Conservation (phyloP, 2,113 vertebrate genomes). For the Glareola pratincola region DNA sequence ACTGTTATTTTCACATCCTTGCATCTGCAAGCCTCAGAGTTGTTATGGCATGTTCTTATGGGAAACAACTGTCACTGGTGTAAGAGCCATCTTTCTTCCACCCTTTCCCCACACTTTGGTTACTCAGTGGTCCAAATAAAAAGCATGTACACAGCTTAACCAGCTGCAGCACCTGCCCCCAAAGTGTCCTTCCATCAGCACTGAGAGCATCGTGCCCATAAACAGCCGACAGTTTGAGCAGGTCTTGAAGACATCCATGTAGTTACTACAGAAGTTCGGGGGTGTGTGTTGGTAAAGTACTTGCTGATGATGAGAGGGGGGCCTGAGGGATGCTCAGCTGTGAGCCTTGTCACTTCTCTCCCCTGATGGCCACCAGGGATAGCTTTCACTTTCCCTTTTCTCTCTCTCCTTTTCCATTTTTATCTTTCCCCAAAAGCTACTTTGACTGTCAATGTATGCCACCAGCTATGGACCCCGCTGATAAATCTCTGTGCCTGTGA, state of each 20-base stretch:
- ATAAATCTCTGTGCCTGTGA: not conserved
- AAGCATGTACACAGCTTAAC: not conserved
- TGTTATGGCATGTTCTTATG: fast-evolving
- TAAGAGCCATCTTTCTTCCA: not conserved
- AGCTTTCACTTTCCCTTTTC: not conserved
- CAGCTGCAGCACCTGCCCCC: not conserved
- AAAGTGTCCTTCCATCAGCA: not conserved
- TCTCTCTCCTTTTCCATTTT: not conserved
- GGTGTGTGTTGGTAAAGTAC: not conserved
- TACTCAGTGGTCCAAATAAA: not conserved
- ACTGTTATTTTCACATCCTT: not conserved
- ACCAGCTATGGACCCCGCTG: not conserved
- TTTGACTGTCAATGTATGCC: not conserved
- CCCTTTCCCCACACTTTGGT: not conserved
- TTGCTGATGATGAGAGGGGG: not conserved
- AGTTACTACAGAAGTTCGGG: not conserved
- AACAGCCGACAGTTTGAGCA: not conserved
- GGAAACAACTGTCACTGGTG: not conserved
- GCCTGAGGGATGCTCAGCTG: not conserved
- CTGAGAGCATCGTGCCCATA: not conserved
- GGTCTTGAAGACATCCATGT: not conserved
- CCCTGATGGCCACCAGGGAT: too few species aligned
- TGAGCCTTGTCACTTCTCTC: not conserved
- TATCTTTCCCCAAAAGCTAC: not conserved
- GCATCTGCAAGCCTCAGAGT: not conserved